Conservation (phyloP, 2,888 invertebrate species). For the Aspidiotus destructor region DNA sequence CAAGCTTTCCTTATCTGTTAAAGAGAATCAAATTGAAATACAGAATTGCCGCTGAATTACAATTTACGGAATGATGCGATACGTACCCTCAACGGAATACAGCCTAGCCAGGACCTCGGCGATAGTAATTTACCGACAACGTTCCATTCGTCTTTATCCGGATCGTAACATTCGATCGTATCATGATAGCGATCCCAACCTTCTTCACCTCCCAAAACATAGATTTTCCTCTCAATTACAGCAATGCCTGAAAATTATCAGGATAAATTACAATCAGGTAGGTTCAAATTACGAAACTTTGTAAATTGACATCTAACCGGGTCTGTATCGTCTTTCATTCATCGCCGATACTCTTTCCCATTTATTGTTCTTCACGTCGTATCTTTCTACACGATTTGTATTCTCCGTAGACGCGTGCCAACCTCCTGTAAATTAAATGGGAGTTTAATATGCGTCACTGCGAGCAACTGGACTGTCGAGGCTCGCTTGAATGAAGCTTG, state of each 20-base stretch:
- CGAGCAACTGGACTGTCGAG: not conserved
- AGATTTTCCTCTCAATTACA: slow-evolving; percentile 44
- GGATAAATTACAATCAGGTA: no score
- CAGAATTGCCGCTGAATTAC: not conserved
- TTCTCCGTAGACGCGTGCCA: slow-evolving; percentile 48
- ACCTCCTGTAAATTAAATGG: slow-evolving; percentile 41
- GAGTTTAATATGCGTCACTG: not conserved
- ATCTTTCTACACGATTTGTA: slow-evolving; percentile 46
- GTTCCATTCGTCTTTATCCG: slow-evolving; percentile 43
- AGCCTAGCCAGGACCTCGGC: slow-evolving; percentile 46
- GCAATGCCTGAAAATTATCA: slow-evolving; percentile 41
- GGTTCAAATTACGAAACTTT: no score
- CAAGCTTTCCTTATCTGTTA: not conserved
- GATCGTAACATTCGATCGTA: slow-evolving; percentile 45
- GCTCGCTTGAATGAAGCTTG: not conserved
- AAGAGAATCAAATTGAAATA: not conserved
- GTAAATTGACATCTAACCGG: slow-evolving; percentile 38
- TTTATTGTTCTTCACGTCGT: slow-evolving; percentile 42
- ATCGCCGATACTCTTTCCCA: slow-evolving; percentile 44
- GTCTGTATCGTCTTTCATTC: slow-evolving; percentile 45
- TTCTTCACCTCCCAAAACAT: slow-evolving; percentile 46
- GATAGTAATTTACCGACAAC: slow-evolving; percentile 45
- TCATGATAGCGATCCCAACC: slow-evolving; percentile 48
- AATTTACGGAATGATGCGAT: not conserved
- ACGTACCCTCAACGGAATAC: slow-evolving; percentile 42